These are phyloP conservation scores for Chymomyza caudatula DNA, from an alignment of 2,888 invertebrate species.

Conservation along the genomic window DNA sequence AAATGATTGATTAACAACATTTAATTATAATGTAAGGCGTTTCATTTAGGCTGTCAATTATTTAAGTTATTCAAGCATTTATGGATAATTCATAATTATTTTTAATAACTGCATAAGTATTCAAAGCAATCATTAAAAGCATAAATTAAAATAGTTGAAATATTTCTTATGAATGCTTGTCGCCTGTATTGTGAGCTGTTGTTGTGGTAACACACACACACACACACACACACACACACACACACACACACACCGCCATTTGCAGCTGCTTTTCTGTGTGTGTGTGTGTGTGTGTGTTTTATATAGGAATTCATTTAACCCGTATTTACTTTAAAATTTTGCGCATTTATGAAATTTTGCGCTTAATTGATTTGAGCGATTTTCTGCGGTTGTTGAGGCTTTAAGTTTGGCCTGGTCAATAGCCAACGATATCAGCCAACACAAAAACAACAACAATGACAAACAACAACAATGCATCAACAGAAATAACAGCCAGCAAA, in stretches of 20 bases:
- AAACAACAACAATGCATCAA: conserved; percentile 3
- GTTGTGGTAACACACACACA: background rate
- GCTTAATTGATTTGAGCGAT: conserved; percentile 54
- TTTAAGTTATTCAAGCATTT: background rate
- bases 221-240: background rate
- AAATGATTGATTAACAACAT: background rate
- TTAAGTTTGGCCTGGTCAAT: conserved; percentile 1
- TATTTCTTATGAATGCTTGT: background rate
- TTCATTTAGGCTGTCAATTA: background rate
- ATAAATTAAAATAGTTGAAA: background rate
- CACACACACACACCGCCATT: too few relatives aligned
- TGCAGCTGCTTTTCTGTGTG: background rate
- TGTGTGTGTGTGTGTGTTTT: background rate
- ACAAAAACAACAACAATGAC: background rate
- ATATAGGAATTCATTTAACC: conserved; percentile 27
- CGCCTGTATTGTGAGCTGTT: background rate
- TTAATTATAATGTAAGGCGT: background rate
- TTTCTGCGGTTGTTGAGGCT: conserved; percentile 36
- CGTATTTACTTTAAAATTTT: conserved; percentile 49
- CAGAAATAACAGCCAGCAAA: conserved; percentile 12
- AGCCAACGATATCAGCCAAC: background rate
- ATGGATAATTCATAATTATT: background rate
- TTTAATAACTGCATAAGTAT: background rate
- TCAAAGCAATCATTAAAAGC: background rate
- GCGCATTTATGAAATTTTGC: conserved; percentile 49